Base-by-base conservation (phyloP, 53 echinoderm and acorn worm genomes). In the Echinometra lucunter region DNA sequence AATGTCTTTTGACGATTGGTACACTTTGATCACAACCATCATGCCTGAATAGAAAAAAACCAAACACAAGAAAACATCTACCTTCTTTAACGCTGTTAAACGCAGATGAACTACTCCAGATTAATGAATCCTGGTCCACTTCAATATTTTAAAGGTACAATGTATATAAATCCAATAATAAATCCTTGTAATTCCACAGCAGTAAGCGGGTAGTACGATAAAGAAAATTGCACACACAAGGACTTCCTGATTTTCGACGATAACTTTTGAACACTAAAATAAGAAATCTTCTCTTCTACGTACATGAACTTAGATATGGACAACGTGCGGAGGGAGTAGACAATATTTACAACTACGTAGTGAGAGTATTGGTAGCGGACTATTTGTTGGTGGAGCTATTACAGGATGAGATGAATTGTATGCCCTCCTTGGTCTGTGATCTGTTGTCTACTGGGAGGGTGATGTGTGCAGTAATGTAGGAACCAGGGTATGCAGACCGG, bases 81-180 rank as follows among this genome's bases (percentile, higher is more conserved):
- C 78, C 78, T 78, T 78, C 38, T 78, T 78, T 40, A 11, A 72
- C 78, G 42, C 21, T 40, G 78, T 38, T 21, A 35, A 78, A 42
- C 6, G 45, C n/a, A 49, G 49, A 49, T 49, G 2, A 47, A 83
- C 28, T n/a, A 83, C 30, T 83, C 45, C 3, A 47, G 85, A 83
- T 12, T 85, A 49, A 85, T 78, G 42, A 85, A 85, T 85, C 85
- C 49, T 85, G 45, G 30, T 85, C 49, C 45, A 85, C 47, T 85
- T 28, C 21, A 21, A 85, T 27, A 28, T 10, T 85, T n/a, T 47
- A 12, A 45, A 47, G 47, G 49, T 37, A n/a, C n/a, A n/a, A n/a
- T n/a, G n/a, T n/a, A 81, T 42, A 81, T 81, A 85, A 85, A 85
- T 47, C 49, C 85, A 85, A 85, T 85, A 91, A 69, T 91, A 91